Percentiles rank a stretch among this genome's conserved stretches.
Evolutionary conservation across 2,888 invertebrate species (phyloP).

Genomic region (Anarsia innoxiella): DNA sequence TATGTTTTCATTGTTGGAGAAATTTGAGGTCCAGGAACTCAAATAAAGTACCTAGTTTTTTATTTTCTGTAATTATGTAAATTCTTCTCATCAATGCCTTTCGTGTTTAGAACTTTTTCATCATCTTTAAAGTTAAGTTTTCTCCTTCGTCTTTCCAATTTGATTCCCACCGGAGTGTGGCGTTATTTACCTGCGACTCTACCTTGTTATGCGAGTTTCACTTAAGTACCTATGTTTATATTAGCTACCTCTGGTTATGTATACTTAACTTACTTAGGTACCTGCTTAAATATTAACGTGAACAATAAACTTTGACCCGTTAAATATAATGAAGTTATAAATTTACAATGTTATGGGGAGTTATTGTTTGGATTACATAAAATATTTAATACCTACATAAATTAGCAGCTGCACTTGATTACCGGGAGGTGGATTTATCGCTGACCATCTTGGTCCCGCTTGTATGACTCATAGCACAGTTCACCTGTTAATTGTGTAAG

Average conservation of each 20-base stretch:
- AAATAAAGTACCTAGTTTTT: too few species aligned
- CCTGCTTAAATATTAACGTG: too few species aligned
- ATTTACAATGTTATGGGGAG: constrained; percentile 10
- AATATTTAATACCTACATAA: constrained; percentile 23
- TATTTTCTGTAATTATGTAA: too few species aligned
- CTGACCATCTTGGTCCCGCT: constrained; percentile 34
- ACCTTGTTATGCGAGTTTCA: constrained; percentile 16
- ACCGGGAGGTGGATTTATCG: constrained; percentile 39
- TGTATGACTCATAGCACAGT: constrained; percentile 1
- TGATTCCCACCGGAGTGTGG: constrained; percentile 3
- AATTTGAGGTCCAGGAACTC: too few species aligned
- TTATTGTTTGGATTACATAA: constrained; percentile 29
- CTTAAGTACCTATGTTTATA: constrained; percentile 1
- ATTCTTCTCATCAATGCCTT: too few species aligned
- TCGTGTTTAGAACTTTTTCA: too few species aligned
- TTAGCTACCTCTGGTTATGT: not conserved
- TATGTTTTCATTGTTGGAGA: constrained; percentile 7
- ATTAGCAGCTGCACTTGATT: constrained; percentile 40
- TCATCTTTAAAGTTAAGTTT: too few species aligned
- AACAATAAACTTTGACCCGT: constrained; percentile 6
- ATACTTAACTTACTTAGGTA: too few species aligned
- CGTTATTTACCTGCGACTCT: constrained; percentile 11
- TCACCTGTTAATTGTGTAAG: constrained; percentile 1
- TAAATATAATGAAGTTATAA: too few species aligned
- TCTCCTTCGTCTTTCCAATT: too few species aligned